Percentiles rank a stretch among this genome's conserved stretches.
phyloP scores from a whole-genome alignment of 1,140 invertebrate species.

The Heliothis virescens region DNA sequence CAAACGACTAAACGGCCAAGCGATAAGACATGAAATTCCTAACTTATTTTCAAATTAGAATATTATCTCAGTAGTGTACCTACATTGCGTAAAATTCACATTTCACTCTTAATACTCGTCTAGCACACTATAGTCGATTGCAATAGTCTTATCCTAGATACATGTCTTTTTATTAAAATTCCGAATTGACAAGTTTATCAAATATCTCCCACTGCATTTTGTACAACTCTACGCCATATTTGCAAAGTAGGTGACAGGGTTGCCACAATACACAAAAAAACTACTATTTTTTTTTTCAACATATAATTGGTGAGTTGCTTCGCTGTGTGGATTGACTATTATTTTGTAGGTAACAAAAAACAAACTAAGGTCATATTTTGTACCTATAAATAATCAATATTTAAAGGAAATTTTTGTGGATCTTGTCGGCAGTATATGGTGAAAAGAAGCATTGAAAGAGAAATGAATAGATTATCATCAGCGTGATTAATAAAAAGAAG shows the following conservation, averaged over 20 bases:
- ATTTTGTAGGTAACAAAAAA: too few species aligned
- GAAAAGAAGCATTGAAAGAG: too few species aligned
- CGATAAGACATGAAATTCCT: slow-evolving; percentile 58
- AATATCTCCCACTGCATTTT: slow-evolving; percentile 81
- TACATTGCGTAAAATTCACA: slow-evolving; percentile 82
- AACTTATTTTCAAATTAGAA: slow-evolving; percentile 63
- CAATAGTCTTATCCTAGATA: slow-evolving; percentile 65
- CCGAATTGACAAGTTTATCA: slow-evolving; percentile 78
- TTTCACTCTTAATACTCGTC: slow-evolving; percentile 71
- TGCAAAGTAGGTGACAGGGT: slow-evolving; percentile 67
- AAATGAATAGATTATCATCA: too few species aligned
- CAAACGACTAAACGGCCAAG: slow-evolving; percentile 58
- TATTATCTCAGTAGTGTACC: slow-evolving; percentile 61
- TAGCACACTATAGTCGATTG: slow-evolving; percentile 64
- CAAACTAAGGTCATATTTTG: too few species aligned
- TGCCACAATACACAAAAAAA: slow-evolving; percentile 51
- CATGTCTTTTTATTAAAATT: slow-evolving; percentile 78
- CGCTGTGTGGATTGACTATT: too few species aligned
- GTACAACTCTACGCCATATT: slow-evolving; percentile 82
- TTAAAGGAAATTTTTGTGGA: too few species aligned
- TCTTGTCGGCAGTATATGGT: too few species aligned
- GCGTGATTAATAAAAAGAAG: not conserved
- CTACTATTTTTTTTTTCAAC: not conserved
- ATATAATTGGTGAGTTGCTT: not conserved
- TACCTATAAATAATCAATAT: too few species aligned